These are phyloP conservation scores for Cinara cedri DNA, from an alignment of 2,888 invertebrate genomes.

Conservation along the genomic window DNA sequence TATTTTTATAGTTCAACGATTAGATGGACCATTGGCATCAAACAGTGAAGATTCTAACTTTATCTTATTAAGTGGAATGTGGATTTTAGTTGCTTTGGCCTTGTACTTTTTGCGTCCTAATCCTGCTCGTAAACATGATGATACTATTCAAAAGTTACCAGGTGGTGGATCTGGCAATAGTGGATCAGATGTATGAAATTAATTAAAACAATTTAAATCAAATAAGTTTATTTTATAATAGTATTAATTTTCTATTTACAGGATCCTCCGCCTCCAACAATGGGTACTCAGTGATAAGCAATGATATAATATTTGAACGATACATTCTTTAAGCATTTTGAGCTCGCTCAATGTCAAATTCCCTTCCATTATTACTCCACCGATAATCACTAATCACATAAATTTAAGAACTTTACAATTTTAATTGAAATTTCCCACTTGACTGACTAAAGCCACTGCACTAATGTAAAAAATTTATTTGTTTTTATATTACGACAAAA, in stretches of 20 bases:
- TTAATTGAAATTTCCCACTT: conserved; percentile 33
- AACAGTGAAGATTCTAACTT: conserved; percentile 58
- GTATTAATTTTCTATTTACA: conserved; percentile 32
- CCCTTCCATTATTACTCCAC: conserved; percentile 54
- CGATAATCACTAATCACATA: conserved; percentile 49
- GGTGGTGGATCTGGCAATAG: conserved; percentile 37
- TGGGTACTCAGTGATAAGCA: conserved; percentile 45
- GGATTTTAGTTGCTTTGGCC: conserved; percentile 59
- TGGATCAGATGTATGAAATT: conserved; percentile 41
- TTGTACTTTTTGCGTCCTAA: conserved; percentile 60
- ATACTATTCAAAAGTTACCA: conserved; percentile 41
- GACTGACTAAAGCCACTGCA: conserved; percentile 20
- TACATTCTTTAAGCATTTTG: conserved; percentile 51
- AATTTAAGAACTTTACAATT: conserved; percentile 26
- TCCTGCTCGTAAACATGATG: conserved; percentile 26
- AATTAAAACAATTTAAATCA: conserved; percentile 1
- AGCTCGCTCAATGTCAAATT: conserved; percentile 46
- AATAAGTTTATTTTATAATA: neutral
- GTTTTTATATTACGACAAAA: conserved; percentile 3
- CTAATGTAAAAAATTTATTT: conserved; percentile 1
- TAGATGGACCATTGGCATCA: conserved; percentile 54
- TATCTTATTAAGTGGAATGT: conserved; percentile 60
- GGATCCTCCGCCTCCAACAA: conserved; percentile 44
- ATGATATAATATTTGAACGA: conserved; percentile 1
- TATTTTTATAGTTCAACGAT: conserved; percentile 44